A percentile compares a stretch with the other conserved stretches of the same genome.
Conservation (phyloP, 2,797 vertebrate species). For the Florisuga fusca region DNA sequence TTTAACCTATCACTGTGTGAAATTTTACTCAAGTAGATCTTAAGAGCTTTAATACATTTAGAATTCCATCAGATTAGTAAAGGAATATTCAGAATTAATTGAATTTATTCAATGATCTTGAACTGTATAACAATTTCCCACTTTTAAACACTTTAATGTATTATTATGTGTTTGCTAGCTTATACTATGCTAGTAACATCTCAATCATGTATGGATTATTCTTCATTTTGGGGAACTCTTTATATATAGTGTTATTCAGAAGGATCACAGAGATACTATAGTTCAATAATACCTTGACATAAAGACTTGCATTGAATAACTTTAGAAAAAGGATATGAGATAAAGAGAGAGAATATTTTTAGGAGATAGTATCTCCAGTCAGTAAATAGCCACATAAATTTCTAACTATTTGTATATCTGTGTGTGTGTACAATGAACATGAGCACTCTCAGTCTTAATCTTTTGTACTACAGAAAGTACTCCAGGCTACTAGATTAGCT, state of each 20-base stretch:
- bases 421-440: neutral
- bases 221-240: neutral
- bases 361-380: neutral
- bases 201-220: accelerated
- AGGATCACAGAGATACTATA: neutral
- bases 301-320: neutral
- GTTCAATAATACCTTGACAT: neutral
- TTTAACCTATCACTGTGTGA: conserved; percentile 45
- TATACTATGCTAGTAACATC: neutral
- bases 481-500: neutral
- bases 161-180: neutral
- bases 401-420: neutral
- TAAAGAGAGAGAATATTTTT: neutral
- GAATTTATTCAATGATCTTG: neutral
- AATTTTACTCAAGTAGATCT: conserved; percentile 55
- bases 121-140: neutral
- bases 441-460: neutral
- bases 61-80: conserved; percentile 21
- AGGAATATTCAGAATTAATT: conserved; percentile 9
- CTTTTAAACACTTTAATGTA: neutral
- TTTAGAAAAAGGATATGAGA: neutral
- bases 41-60: conserved; percentile 18
- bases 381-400: neutral
- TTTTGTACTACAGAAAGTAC: neutral
- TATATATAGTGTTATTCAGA: neutral